Evolutionary conservation across 2,888 invertebrate genomes (phyloP), one percentile per base, ranked within the genome.

Genomic region (Hipparchia sbordonii): DNA sequence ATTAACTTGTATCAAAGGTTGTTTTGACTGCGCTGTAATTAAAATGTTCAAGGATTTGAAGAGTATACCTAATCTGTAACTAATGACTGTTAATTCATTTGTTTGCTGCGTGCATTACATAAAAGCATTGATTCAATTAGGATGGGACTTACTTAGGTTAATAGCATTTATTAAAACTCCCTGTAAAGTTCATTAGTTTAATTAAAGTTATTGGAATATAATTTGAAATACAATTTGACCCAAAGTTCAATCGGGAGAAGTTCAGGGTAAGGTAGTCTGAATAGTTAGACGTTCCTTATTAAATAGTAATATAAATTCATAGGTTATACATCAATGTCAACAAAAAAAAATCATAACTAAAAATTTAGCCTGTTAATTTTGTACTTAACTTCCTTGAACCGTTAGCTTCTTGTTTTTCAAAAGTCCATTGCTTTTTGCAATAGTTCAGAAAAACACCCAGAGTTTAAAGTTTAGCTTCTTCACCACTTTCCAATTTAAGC

Each of bases 371-470:
- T 82, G 82, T 87, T 83, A 92, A 93, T 92, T 92, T 92, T 86
- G 84, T 87, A 90, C 92, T 93, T 90, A 92, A 91, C 89, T 90
- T 89, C 85, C 85, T 84, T 84, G 88, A 88, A 91, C 88, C 90
- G 90, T 89, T 91, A 85, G 89, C 89, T 92, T 91, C 89, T 89
- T 89, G 90, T 91, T 92, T 90, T 90, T 84, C 48, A 89, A 89
- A 90, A 89, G 84, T 88, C 82, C 81, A 84, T 82, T 84, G 85
- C 84, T 92, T 92, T 89, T 91, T 88, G 83, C 85, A 86, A 75
- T 78, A 80, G 82, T 82, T 82, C 82, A 85, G 87, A 85, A 86
- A 88, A 86, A 84, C 88, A 88, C 87, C 89, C 85, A 84, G 86
- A 87, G 88, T 88, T 89, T 87, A 84, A 87, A 90, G 88, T 91